Conservation (phyloP, 1,140 invertebrate species). For the Ostrea edulis region DNA sequence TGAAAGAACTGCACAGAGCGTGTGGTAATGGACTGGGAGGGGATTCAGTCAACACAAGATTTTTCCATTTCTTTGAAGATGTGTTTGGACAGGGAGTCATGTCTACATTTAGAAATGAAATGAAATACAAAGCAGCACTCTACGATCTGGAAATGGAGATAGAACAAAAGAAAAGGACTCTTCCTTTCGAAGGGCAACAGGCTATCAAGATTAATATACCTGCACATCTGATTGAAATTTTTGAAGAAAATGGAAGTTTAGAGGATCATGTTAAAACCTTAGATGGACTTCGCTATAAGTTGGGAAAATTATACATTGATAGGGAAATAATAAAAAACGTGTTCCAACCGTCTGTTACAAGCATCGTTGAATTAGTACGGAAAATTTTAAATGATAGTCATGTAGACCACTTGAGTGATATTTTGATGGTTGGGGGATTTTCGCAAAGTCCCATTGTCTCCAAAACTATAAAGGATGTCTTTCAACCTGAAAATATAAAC, state of each 20-base stretch:
- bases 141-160: conserved; percentile 54
- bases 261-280: neutral
- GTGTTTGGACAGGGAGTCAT: conserved; percentile 59
- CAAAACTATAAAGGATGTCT: conserved; percentile 1
- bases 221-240: neutral
- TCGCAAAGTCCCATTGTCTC: conserved; percentile 31
- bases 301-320: neutral
- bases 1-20: conserved; percentile 42
- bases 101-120: conserved; percentile 64
- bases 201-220: neutral
- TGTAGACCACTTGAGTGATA: neutral
- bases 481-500: neutral
- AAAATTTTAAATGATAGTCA: neutral
- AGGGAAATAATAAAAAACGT: neutral
- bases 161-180: conserved; percentile 43
- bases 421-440: conserved; percentile 46
- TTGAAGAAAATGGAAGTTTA: neutral
- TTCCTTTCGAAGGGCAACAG: neutral
- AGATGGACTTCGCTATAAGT: neutral
- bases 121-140: conserved; percentile 60
- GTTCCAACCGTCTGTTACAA: conserved; percentile 27
- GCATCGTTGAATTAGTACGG: neutral
- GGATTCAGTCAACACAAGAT: conserved; percentile 4
- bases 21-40: conserved; percentile 35
- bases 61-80: neutral